These are phyloP conservation scores for Podarcis cretensis DNA, from an alignment of 2,113 vertebrate species.

Conservation along the genomic window DNA sequence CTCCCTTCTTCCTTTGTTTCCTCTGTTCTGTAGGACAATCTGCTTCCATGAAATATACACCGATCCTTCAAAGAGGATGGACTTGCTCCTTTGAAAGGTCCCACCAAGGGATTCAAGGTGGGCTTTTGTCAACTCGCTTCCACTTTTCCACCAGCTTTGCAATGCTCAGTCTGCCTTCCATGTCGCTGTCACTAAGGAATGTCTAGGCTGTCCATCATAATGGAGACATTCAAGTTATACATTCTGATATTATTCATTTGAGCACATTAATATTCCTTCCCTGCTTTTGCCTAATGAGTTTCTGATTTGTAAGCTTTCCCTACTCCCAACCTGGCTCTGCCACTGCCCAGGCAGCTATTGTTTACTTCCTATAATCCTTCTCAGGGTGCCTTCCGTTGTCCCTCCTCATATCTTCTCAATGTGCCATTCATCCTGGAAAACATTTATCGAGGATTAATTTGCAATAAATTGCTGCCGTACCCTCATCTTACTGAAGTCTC, in stretches of 20 bases:
- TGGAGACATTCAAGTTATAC: constrained; percentile 50
- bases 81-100: not conserved
- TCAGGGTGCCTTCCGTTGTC: constrained; percentile 2
- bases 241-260: constrained; percentile 61
- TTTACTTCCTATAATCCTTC: constrained; percentile 36
- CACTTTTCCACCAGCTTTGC: not conserved
- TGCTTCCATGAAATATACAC: too few relatives aligned
- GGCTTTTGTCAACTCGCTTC: not conserved
- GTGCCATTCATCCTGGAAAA: constrained; percentile 37
- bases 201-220: constrained; percentile 61
- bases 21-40: not conserved
- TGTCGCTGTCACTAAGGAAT: not conserved
- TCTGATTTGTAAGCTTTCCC: constrained; percentile 39
- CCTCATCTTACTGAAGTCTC: constrained; percentile 25
- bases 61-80: not conserved
- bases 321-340: constrained; percentile 35
- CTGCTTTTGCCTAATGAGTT: constrained; percentile 49
- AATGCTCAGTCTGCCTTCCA: not conserved
- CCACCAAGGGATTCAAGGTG: not conserved
- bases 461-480: not conserved
- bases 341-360: constrained; percentile 25
- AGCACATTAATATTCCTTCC: constrained; percentile 52
- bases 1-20: not conserved
- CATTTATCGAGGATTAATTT: constrained; percentile 30
- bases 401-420: constrained; percentile 33